Conservation (phyloP, 1,140 invertebrate species). For the Augochlora pura region DNA sequence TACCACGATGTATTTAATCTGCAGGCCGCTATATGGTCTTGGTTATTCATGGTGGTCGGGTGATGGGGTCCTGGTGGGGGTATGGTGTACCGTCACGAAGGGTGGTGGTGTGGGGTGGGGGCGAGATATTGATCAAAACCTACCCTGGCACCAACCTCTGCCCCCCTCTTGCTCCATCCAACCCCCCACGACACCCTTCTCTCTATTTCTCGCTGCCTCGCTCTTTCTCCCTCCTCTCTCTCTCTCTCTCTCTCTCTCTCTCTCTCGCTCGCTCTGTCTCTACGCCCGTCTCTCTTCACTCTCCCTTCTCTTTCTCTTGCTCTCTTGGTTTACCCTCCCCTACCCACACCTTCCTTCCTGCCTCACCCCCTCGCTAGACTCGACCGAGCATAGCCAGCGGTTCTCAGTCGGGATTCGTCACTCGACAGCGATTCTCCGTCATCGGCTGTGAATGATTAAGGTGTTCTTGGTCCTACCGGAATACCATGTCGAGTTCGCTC, state of each 20-base stretch:
- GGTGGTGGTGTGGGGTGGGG: constrained; percentile 72
- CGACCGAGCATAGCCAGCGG: constrained; percentile 61
- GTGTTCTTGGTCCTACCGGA: neutral
- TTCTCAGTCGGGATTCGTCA: constrained; percentile 43
- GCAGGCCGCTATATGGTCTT: constrained; percentile 74
- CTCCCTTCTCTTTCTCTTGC: constrained; percentile 50
- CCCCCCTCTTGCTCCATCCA: constrained; percentile 46
- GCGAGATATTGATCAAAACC: constrained; percentile 81
- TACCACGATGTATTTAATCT: constrained; percentile 75
- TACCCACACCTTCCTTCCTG: constrained; percentile 43
- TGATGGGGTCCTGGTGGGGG: constrained; percentile 71
- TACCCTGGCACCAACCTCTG: constrained; percentile 78
- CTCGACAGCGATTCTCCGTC: constrained; percentile 16
- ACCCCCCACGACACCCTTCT: constrained; percentile 55
- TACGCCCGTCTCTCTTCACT: constrained; percentile 16
- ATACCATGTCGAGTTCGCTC: neutral
- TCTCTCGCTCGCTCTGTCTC: constrained; percentile 43
- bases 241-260: constrained; percentile 39
- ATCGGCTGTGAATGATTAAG: neutral
- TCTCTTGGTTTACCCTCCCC: constrained; percentile 48
- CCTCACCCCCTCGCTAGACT: constrained; percentile 52
- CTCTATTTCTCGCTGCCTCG: constrained; percentile 45
- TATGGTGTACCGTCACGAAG: constrained; percentile 75
- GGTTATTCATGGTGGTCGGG: constrained; percentile 79
- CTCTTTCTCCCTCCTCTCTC: constrained; percentile 35